Percentiles rank a stretch among this genome's conserved stretches.
Evolutionary conservation across 2,113 vertebrate species (phyloP).

Genomic region (Galbula dea): DNA sequence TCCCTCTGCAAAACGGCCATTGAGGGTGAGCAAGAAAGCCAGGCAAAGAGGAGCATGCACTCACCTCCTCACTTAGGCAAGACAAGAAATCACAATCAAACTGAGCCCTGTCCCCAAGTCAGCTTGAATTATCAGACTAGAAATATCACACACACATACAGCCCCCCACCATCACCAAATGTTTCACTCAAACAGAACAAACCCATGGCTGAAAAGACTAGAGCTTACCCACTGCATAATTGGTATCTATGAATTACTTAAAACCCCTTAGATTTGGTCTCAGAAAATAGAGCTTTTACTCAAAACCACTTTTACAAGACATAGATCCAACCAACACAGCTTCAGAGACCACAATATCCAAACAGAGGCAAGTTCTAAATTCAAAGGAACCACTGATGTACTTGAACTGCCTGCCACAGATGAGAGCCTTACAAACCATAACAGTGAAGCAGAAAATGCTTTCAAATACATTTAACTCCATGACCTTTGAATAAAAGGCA

Average conservation of each 20-base stretch:
- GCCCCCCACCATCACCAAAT: background rate
- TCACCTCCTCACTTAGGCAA: background rate
- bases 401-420: background rate
- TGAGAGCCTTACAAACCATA: background rate
- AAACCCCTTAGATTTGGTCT: background rate
- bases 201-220: background rate
- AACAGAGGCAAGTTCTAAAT: background rate
- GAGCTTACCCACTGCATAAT: background rate
- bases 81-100: background rate
- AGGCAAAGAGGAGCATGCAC: background rate
- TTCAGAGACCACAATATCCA: background rate
- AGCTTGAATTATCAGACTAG: background rate
- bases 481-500: background rate
- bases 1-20: background rate
- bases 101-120: background rate
- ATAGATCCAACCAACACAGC: background rate
- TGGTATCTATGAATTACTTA: background rate
- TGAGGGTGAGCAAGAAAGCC: background rate
- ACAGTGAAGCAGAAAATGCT: background rate
- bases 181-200: background rate
- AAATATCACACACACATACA: background rate
- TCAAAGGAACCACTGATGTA: fast-evolving
- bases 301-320: background rate
- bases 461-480: background rate
- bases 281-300: background rate